phyloP scores from a whole-genome alignment of 2,797 vertebrate species.

The Pangasius mekongensis region DNA sequence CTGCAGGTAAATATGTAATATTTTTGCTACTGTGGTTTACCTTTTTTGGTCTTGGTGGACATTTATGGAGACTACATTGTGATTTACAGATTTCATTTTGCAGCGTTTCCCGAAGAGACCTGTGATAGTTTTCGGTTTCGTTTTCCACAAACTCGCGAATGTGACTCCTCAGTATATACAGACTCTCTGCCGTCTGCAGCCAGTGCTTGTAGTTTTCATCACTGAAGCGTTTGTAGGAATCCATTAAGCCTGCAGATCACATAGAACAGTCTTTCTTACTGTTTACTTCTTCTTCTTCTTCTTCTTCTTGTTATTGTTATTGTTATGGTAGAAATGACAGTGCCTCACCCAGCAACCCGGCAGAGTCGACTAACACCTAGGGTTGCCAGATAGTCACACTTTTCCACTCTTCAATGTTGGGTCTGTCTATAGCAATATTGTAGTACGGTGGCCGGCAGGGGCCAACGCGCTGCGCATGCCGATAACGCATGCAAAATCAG shows the following conservation, averaged over 20 bases:
- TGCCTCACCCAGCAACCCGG: not conserved
- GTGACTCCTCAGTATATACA: constrained; percentile 49
- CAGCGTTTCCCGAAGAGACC: not conserved
- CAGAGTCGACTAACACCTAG: not conserved
- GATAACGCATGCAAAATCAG: not conserved
- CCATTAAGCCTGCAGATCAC: constrained; percentile 4
- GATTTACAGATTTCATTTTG: not conserved
- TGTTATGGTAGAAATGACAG: not conserved
- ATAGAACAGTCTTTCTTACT: not conserved
- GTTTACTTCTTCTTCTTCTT: not conserved
- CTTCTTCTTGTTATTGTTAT: not conserved
- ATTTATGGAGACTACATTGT: constrained; percentile 15
- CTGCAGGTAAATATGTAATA: not conserved
- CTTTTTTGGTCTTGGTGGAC: not conserved
- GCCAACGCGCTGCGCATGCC: too few species aligned
- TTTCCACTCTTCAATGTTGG: too few species aligned
- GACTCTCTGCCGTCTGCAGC: constrained; percentile 61
- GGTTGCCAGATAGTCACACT: not conserved
- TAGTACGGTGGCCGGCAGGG: not conserved
- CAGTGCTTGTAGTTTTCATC: constrained; percentile 64
- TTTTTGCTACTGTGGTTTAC: not conserved
- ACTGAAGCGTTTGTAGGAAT: constrained; percentile 50
- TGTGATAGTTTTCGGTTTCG: constrained; percentile 64
- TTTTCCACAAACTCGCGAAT: constrained; percentile 58
- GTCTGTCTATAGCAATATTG: not conserved